These are phyloP conservation scores for Cheilosia impressa DNA, from an alignment of 2,888 invertebrate species.

Conservation along the genomic window DNA sequence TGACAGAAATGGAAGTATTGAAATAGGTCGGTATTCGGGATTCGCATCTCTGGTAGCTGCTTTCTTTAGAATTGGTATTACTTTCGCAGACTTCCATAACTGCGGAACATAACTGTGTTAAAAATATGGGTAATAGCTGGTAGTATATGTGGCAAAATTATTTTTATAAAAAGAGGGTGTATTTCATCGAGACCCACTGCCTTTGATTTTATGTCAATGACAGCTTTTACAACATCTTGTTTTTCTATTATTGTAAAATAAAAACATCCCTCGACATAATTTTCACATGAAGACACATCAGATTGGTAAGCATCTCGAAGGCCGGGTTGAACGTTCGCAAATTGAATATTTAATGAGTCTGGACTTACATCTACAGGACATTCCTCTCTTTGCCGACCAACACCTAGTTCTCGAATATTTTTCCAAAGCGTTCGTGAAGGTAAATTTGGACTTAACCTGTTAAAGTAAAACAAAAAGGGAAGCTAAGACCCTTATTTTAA, in stretches of 20 bases:
- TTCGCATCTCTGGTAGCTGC: background rate
- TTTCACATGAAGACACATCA: no score
- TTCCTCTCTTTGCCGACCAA: background rate
- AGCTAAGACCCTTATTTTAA: background rate
- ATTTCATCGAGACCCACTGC: slow-evolving; percentile 2
- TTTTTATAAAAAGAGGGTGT: slow-evolving; percentile 12
- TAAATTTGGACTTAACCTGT: background rate
- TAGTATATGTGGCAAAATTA: slow-evolving; percentile 22
- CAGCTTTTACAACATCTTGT: background rate
- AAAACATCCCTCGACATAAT: background rate
- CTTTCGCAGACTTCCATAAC: no score
- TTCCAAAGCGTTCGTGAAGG: background rate
- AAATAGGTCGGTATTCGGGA: background rate
- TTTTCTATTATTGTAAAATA: background rate
- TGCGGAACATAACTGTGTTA: background rate
- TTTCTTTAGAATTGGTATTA: background rate
- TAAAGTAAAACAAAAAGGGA: no score
- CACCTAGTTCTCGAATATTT: background rate
- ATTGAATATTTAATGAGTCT: background rate
- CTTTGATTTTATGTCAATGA: slow-evolving; percentile 5
- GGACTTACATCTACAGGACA: background rate
- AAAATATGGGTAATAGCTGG: slow-evolving; percentile 8
- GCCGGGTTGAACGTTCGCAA: background rate
- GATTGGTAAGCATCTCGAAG: no score
- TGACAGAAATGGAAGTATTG: background rate